A percentile compares a stretch with the other conserved stretches of the same genome.
Conservation (phyloP, 2,888 invertebrate genomes). For the Choreutis nemorana region DNA sequence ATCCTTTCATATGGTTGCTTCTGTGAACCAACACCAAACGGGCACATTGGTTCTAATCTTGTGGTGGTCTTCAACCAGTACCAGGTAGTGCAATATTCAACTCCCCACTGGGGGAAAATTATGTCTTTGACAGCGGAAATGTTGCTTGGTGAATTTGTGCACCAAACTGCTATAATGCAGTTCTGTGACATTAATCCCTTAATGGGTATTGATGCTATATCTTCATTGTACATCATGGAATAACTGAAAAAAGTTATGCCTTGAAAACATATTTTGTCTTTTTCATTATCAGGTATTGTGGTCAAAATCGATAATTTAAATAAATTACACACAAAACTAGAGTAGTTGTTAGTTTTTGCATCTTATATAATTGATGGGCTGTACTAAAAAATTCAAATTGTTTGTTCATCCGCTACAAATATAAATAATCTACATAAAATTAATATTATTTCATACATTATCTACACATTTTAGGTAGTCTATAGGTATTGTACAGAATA, state of each 20-base stretch:
- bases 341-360: too few relatives aligned
- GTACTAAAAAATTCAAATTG: too few relatives aligned
- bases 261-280: not conserved
- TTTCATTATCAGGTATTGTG: too few relatives aligned
- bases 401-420: too few relatives aligned
- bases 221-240: conserved; percentile 79
- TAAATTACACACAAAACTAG: too few relatives aligned
- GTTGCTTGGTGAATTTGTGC: conserved; percentile 84
- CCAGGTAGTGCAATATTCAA: conserved; percentile 77
- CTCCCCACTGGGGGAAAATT: conserved; percentile 83
- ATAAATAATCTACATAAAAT: too few relatives aligned
- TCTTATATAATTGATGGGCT: too few relatives aligned
- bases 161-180: conserved; percentile 87
- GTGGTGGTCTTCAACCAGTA: conserved; percentile 89
- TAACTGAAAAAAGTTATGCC: conserved; percentile 73
- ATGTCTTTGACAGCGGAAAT: conserved; percentile 70
- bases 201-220: conserved; percentile 76
- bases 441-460: too few relatives aligned
- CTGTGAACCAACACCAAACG: conserved; percentile 69
- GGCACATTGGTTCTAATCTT: conserved; percentile 71
- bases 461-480: too few relatives aligned
- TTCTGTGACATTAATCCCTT: conserved; percentile 65
- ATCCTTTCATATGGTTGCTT: conserved; percentile 93
- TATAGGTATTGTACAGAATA: too few relatives aligned
- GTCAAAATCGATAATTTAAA: too few relatives aligned